Evolutionary conservation across 2,888 invertebrate species (phyloP).

Genomic region (Cylloceria caligata): DNA sequence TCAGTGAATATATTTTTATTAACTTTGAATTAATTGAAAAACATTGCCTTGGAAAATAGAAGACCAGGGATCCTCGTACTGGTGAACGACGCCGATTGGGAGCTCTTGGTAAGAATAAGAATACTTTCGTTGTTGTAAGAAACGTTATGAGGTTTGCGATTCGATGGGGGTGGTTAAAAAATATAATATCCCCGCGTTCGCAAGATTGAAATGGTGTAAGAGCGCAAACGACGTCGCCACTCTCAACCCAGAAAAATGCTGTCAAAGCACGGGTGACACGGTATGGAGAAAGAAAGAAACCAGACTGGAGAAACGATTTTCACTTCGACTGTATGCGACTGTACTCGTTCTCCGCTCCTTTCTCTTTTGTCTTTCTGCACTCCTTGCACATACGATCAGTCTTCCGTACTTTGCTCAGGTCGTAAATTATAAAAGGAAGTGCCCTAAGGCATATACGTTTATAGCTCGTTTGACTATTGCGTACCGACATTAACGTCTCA

Average conservation of each 20-base stretch:
- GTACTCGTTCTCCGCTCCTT: slow-evolving; percentile 68
- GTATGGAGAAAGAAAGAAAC: slow-evolving; percentile 65
- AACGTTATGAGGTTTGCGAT: slow-evolving; percentile 51
- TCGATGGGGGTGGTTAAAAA: slow-evolving; percentile 34
- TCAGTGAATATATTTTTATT: slow-evolving; percentile 46
- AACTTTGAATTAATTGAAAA: slow-evolving; percentile 20
- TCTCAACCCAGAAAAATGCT: slow-evolving; percentile 73
- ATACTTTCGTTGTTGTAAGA: slow-evolving; percentile 61
- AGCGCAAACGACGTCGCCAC: slow-evolving; percentile 77
- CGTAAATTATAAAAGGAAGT: slow-evolving; percentile 71
- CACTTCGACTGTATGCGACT: slow-evolving; percentile 73
- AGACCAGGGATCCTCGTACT: slow-evolving; percentile 97
- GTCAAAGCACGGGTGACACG: slow-evolving; percentile 35
- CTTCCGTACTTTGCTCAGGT: slow-evolving; percentile 46
- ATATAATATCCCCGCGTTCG: slow-evolving; percentile 40
- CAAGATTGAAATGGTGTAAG: slow-evolving; percentile 64
- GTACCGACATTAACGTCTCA: neutral
- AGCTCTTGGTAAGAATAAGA: slow-evolving; percentile 88
- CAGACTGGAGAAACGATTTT: slow-evolving; percentile 76
- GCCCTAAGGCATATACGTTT: neutral
- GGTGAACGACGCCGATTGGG: slow-evolving; percentile 98
- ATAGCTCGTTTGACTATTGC: neutral
- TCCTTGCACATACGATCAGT: slow-evolving; percentile 37
- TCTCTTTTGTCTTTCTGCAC: slow-evolving; percentile 56
- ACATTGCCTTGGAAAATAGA: slow-evolving; percentile 77